A percentile compares a stretch with the other conserved stretches of the same genome.
phyloP scores from a whole-genome alignment of 23 tunicate genomes.

The Oikopleura dioica region DNA sequence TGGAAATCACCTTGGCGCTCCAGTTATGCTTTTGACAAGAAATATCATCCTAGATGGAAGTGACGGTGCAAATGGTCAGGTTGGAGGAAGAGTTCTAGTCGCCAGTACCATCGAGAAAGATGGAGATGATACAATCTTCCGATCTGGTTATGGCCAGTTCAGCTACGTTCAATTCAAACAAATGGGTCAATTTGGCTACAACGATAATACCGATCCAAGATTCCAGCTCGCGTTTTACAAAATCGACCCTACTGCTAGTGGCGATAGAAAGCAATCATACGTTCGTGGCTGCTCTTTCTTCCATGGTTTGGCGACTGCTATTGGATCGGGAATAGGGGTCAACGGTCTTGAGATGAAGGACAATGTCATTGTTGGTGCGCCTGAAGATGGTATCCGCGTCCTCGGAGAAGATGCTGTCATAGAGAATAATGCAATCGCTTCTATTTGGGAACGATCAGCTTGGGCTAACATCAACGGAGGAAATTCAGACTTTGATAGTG shows the following conservation, averaged over 20 bases:
- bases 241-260: neutral
- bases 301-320: neutral
- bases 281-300: neutral
- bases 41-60: neutral
- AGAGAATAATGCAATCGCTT: neutral
- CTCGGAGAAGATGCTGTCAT: neutral
- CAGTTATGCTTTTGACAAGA: neutral
- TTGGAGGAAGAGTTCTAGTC: neutral
- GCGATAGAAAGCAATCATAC: neutral
- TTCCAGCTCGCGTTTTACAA: constrained; percentile 4
- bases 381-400: constrained; percentile 6
- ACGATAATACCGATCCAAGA: neutral
- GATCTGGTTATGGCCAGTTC: constrained; percentile 8
- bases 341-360: neutral
- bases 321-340: neutral
- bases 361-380: neutral
- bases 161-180: constrained; percentile 4
- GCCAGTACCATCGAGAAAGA: constrained; percentile 6
- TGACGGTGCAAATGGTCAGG: neutral
- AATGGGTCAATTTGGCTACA: constrained; percentile 12
- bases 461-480: neutral
- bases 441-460: neutral
- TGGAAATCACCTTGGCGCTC: neutral
- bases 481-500: neutral
- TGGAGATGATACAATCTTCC: neutral